Conservation (phyloP, 2,797 vertebrate species). For the Synanceia verrucosa region DNA sequence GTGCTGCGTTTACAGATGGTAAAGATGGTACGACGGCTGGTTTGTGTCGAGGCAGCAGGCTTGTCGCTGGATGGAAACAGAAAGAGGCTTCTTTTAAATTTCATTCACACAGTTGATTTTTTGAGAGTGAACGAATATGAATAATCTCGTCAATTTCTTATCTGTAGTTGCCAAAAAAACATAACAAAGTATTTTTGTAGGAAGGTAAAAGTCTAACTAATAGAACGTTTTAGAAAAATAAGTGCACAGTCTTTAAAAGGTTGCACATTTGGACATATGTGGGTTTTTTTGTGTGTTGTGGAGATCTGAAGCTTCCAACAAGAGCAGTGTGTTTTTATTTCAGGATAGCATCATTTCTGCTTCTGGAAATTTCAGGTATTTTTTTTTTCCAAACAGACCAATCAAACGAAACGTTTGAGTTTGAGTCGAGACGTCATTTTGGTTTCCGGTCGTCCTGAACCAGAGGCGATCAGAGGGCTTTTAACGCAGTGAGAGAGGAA, state of each 20-base stretch:
- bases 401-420: constrained; percentile 17
- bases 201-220: constrained; percentile 17
- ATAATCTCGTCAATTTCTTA: constrained; percentile 32
- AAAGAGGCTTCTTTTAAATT: constrained; percentile 26
- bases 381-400: constrained; percentile 22
- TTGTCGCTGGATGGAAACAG: constrained; percentile 1
- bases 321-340: neutral
- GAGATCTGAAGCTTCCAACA: constrained; percentile 4
- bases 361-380: constrained; percentile 38
- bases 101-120: constrained; percentile 36
- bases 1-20: constrained; percentile 39
- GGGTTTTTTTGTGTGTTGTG: constrained; percentile 15
- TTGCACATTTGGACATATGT: constrained; percentile 31
- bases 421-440: constrained; percentile 27
- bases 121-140: constrained; percentile 21
- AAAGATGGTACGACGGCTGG: constrained; percentile 31
- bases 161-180: constrained; percentile 36
- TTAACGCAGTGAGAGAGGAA: constrained; percentile 29
- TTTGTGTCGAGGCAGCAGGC: constrained; percentile 22
- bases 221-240: neutral
- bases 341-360: neutral
- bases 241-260: constrained; percentile 35
- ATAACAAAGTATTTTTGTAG: constrained; percentile 63
- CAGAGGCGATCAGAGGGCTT: constrained; percentile 62
- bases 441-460: constrained; percentile 61